Percentiles rank a stretch among this genome's conserved stretches.
These are phyloP conservation scores for Neodiprion pinetum DNA, from an alignment of 1,140 invertebrate species.

Conservation along the genomic window DNA sequence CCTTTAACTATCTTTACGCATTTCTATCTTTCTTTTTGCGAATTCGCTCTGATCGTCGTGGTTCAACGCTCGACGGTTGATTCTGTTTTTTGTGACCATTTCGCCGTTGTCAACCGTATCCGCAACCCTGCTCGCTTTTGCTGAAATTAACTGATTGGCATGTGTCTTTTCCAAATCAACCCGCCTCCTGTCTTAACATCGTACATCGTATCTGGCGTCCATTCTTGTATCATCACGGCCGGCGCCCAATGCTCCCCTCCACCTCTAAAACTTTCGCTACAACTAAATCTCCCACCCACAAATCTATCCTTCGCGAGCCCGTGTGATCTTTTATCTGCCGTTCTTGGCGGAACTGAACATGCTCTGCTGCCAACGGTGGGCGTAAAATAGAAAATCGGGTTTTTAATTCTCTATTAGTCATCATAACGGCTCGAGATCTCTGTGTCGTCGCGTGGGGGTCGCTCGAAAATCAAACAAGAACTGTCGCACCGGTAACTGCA, in stretches of 20 bases:
- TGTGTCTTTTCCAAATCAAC: not conserved
- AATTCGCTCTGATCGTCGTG: conserved; percentile 15
- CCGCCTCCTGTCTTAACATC: not conserved
- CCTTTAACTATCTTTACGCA: not conserved
- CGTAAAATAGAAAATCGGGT: conserved; percentile 20
- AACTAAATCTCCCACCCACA: not conserved
- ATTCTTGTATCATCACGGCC: not conserved
- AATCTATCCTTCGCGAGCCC: not conserved
- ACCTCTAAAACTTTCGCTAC: not conserved
- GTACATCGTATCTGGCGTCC: not conserved
- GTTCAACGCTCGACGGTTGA: conserved; percentile 2
- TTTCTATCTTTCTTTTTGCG: conserved; percentile 14
- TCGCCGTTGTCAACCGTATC: conserved; percentile 5
- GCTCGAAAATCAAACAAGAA: conserved; percentile 17
- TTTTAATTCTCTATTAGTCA: conserved; percentile 20
- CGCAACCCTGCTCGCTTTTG: conserved; percentile 11
- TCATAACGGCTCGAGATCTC: conserved; percentile 22
- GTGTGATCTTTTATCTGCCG: not conserved
- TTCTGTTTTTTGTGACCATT: conserved; percentile 8
- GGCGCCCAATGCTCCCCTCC: not conserved
- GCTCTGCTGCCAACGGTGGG: not conserved
- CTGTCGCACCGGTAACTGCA: not conserved
- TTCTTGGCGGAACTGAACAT: not conserved
- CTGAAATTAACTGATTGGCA: not conserved
- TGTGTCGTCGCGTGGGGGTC: conserved; percentile 18